These are phyloP conservation scores for Macrosiphum euphorbiae DNA, from an alignment of 2,888 invertebrate genomes.

Conservation along the genomic window DNA sequence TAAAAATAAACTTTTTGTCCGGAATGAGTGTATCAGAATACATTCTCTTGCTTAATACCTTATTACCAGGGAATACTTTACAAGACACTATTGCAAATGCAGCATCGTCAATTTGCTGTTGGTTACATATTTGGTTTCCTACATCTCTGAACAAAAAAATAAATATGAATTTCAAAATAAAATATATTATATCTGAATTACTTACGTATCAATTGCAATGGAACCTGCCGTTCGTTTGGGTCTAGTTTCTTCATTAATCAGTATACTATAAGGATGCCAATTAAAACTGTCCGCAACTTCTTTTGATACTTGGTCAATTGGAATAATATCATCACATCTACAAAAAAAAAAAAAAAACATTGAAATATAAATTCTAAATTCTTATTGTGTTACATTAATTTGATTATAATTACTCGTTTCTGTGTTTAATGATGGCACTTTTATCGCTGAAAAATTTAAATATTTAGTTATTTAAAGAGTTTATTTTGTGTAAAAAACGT, in stretches of 20 bases:
- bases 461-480: background rate
- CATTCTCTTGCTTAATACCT: background rate
- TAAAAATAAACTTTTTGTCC: background rate
- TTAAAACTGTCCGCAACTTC: background rate
- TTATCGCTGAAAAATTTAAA: background rate
- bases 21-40: background rate
- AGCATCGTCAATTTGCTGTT: background rate
- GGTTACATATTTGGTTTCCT: background rate
- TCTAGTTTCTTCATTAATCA: background rate
- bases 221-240: conserved; percentile 3
- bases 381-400: background rate
- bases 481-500: background rate
- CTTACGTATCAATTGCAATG: conserved; percentile 1
- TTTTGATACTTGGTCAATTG: conserved; percentile 12
- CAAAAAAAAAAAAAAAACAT: background rate
- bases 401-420: background rate
- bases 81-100: background rate
- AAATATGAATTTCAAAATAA: background rate
- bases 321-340: conserved; percentile 32
- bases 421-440: background rate
- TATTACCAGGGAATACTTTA: background rate
- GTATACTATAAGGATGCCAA: conserved; percentile 36
- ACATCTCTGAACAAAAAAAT: background rate
- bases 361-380: background rate
- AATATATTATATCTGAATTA: background rate